Evolutionary conservation across 2,113 vertebrate genomes (phyloP).

Genomic region (Chlorodrepanis virens): DNA sequence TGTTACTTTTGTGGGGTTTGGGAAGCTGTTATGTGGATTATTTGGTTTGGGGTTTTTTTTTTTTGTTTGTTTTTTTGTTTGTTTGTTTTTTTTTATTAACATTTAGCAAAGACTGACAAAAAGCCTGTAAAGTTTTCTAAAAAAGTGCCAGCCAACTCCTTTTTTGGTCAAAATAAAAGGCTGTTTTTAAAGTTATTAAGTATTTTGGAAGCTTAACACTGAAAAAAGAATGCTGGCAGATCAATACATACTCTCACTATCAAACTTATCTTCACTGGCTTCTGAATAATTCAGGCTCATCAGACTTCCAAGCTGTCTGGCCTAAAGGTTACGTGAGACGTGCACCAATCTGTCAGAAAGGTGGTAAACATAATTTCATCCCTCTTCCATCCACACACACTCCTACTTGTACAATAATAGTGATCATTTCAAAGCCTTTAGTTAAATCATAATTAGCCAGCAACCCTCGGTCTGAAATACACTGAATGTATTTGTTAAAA

Average conservation of each 20-base stretch:
- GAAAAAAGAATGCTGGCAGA: not conserved
- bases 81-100: not conserved
- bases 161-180: not conserved
- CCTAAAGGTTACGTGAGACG: conserved; percentile 8
- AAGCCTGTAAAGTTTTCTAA: fast-evolving
- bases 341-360: conserved; percentile 11
- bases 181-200: not conserved
- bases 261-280: conserved; percentile 42
- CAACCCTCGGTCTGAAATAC: not conserved
- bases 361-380: not conserved
- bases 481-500: not conserved
- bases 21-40: fast-evolving
- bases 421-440: not conserved
- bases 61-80: too few species aligned
- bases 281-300: conserved; percentile 71
- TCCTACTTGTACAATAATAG: not conserved
- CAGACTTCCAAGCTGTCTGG: conserved; percentile 29
- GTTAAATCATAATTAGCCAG: not conserved
- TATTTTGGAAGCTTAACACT: not conserved
- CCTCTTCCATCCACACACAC: not conserved
- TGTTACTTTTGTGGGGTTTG: not conserved
- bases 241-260: conserved; percentile 50
- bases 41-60: too few species aligned
- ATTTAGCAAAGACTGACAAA: not conserved
- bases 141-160: not conserved